Evolutionary conservation across 2,888 invertebrate species (phyloP).

Genomic region (Oxycera nigricornis): DNA sequence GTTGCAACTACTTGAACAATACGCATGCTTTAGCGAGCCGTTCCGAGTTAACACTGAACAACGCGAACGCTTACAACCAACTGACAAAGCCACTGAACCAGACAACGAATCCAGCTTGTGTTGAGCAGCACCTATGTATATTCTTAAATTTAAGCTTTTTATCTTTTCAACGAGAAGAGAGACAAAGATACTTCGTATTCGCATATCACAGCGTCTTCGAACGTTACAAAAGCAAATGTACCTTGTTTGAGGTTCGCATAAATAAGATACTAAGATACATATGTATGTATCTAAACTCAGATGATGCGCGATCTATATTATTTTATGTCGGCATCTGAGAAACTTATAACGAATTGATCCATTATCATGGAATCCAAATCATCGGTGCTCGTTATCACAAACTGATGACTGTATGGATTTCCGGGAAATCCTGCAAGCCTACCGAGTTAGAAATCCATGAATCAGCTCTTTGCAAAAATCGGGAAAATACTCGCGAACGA

Average conservation of each 20-base stretch:
- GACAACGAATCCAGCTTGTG: too few relatives aligned
- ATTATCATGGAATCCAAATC: neutral
- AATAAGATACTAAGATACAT: constrained; percentile 18
- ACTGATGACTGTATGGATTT: neutral
- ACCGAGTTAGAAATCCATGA: neutral
- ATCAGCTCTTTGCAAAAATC: constrained; percentile 21
- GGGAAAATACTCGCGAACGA: neutral
- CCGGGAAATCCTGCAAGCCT: constrained; percentile 15
- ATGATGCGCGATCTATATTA: too few relatives aligned
- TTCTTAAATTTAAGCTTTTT: constrained; percentile 17
- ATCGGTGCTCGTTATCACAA: neutral
- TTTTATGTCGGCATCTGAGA: too few relatives aligned
- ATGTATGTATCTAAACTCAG: neutral
- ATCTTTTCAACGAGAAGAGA: neutral
- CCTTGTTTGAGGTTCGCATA: neutral
- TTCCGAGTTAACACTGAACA: neutral
- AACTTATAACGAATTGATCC: neutral
- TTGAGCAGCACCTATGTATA: neutral
- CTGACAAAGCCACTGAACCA: neutral
- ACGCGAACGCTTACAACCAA: constrained; percentile 31
- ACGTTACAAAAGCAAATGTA: neutral
- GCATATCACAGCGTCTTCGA: neutral
- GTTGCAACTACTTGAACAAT: constrained; percentile 5
- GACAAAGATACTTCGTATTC: neutral
- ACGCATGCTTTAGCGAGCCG: constrained; percentile 27